phyloP scores from a whole-genome alignment of 2,113 vertebrate species.

The Okapia johnstoni region DNA sequence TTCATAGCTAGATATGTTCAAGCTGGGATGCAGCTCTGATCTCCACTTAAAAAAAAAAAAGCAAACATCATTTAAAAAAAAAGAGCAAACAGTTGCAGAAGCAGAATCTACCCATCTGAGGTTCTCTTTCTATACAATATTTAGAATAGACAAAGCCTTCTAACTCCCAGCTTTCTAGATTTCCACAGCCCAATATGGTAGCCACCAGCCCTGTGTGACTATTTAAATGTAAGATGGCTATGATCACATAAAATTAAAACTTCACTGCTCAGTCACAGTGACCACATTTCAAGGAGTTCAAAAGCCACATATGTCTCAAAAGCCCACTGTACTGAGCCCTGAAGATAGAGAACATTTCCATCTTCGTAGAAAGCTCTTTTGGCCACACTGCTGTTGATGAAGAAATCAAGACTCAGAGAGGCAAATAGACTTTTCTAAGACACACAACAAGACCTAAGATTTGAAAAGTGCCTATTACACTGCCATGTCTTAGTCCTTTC shows the following conservation, averaged over 20 bases:
- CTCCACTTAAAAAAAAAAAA: not conserved
- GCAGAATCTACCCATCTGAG: not conserved
- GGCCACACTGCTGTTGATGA: not conserved
- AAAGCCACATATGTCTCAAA: not conserved
- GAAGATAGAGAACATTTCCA: not conserved
- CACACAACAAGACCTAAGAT: not conserved
- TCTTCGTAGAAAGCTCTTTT: not conserved
- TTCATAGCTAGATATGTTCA: not conserved
- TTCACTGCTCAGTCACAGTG: not conserved
- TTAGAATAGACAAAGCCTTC: not conserved
- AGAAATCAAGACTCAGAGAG: not conserved
- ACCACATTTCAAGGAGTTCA: not conserved
- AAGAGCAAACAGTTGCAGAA: not conserved
- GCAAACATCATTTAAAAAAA: not conserved
- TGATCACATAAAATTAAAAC: not conserved
- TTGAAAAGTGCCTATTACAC: fast-evolving
- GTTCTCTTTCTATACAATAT: not conserved
- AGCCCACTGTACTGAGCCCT: fast-evolving
- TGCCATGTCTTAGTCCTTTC: fast-evolving
- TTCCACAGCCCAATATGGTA: not conserved
- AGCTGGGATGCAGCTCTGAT: too few relatives aligned
- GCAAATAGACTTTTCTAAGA: not conserved
- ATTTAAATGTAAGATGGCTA: not conserved
- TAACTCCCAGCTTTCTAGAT: not conserved
- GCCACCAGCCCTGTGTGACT: too few relatives aligned